These are phyloP conservation scores for Leptocoma aspasia DNA, from an alignment of 2,113 vertebrate species.

Conservation along the genomic window DNA sequence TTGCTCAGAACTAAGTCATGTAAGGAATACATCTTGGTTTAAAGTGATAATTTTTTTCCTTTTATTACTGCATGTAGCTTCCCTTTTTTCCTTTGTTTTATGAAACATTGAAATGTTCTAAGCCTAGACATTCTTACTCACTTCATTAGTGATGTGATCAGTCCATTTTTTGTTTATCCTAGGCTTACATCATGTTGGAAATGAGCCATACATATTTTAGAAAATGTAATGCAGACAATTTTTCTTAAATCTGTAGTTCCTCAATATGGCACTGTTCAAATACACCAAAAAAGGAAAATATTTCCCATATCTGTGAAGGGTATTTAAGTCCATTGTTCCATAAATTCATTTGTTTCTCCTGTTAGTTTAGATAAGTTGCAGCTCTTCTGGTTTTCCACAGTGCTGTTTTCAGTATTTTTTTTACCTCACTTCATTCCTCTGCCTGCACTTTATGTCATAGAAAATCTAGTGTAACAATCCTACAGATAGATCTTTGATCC, in stretches of 20 bases:
- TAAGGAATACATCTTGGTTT: not conserved
- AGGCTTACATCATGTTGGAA: not conserved
- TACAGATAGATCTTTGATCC: not conserved
- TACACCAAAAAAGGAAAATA: not conserved
- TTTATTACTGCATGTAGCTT: not conserved
- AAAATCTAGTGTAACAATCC: not conserved
- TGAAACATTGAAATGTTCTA: conserved; percentile 2
- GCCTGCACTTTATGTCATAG: not conserved
- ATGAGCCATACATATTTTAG: conserved; percentile 10
- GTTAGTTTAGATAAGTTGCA: not conserved
- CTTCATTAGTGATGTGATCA: not conserved
- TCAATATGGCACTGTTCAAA: not conserved
- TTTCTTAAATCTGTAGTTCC: conserved; percentile 12
- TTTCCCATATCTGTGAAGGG: not conserved
- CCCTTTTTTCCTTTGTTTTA: conserved; percentile 12
- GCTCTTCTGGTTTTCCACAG: not conserved
- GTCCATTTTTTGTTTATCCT: not conserved
- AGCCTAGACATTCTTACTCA: not conserved
- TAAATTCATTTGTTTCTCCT: not conserved
- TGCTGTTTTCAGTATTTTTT: not conserved
- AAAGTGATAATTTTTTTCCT: not conserved
- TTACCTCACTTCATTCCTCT: not conserved
- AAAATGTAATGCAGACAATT: conserved; percentile 2
- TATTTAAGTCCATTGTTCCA: not conserved
- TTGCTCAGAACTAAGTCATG: not conserved